Conservation (phyloP, 2,797 vertebrate species). For the Danio albolineatus region DNA sequence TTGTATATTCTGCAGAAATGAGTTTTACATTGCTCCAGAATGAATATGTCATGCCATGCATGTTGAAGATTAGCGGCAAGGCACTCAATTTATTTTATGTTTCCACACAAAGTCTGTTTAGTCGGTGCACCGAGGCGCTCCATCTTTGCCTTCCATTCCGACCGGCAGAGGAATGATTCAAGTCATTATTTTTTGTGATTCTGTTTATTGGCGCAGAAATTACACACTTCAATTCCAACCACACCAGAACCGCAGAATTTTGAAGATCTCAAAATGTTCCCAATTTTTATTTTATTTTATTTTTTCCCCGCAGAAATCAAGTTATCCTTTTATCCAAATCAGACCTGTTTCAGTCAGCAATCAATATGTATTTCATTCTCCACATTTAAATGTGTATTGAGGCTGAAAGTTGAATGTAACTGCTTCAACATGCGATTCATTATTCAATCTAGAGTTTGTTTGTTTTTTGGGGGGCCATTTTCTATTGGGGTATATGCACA, state of each 20-base stretch:
- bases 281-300: background rate
- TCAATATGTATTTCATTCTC: slow-evolving; percentile 42
- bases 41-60: background rate
- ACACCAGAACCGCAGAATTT: background rate
- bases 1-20: slow-evolving; percentile 5
- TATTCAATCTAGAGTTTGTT: slow-evolving; percentile 24
- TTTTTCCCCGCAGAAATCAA: background rate
- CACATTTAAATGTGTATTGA: slow-evolving; percentile 47
- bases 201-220: slow-evolving; percentile 13
- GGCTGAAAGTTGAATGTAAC: slow-evolving; percentile 66
- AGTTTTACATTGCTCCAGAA: background rate
- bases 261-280: background rate
- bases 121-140: background rate
- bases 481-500: background rate
- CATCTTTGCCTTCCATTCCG: background rate
- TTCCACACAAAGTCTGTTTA: background rate
- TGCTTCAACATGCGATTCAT: slow-evolving; percentile 43
- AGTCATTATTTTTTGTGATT: background rate
- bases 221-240: slow-evolving; percentile 21
- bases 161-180: background rate
- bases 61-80: slow-evolving; percentile 1
- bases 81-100: slow-evolving; percentile 5
- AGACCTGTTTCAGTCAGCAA: slow-evolving; percentile 25
- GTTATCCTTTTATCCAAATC: background rate
- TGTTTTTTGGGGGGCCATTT: background rate